Evolutionary conservation across 2,888 invertebrate genomes (phyloP).

Genomic region (Isoperla grammatica): DNA sequence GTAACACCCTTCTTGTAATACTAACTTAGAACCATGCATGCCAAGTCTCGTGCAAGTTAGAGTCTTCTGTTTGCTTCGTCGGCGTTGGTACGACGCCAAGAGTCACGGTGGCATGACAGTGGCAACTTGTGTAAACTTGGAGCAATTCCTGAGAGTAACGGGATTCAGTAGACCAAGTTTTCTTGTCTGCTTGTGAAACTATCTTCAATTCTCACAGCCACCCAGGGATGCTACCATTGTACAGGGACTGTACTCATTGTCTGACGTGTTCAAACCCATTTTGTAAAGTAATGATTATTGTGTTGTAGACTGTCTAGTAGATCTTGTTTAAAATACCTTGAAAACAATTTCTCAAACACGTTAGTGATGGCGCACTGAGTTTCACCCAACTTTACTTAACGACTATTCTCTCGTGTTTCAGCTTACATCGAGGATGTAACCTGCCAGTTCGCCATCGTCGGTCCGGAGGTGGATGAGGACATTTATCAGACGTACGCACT

Average conservation of each 20-base stretch:
- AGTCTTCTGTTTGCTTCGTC: conserved; percentile 2
- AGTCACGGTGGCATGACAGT: no score
- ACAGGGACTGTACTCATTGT: no score
- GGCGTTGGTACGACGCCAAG: neutral
- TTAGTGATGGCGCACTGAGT: no score
- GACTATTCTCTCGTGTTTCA: conserved; percentile 44
- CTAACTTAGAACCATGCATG: neutral
- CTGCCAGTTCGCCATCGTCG: conserved; percentile 38
- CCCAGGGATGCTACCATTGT: neutral
- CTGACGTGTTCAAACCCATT: no score
- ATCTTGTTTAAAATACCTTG: no score
- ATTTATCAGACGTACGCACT: conserved; percentile 83
- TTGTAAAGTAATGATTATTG: no score
- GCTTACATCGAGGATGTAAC: conserved; percentile 74
- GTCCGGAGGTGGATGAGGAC: conserved; percentile 49
- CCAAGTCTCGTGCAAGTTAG: neutral
- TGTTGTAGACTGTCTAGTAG: no score
- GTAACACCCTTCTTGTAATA: neutral
- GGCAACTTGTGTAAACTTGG: no score
- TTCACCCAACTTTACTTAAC: no score
- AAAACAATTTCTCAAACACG: no score
- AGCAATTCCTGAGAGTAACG: no score
- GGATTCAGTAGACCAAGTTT: conserved; percentile 42
- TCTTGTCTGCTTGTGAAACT: conserved; percentile 43
- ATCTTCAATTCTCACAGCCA: neutral